Evolutionary conservation across 2,888 invertebrate species (phyloP).

Genomic region (Perizoma flavofasciatum): DNA sequence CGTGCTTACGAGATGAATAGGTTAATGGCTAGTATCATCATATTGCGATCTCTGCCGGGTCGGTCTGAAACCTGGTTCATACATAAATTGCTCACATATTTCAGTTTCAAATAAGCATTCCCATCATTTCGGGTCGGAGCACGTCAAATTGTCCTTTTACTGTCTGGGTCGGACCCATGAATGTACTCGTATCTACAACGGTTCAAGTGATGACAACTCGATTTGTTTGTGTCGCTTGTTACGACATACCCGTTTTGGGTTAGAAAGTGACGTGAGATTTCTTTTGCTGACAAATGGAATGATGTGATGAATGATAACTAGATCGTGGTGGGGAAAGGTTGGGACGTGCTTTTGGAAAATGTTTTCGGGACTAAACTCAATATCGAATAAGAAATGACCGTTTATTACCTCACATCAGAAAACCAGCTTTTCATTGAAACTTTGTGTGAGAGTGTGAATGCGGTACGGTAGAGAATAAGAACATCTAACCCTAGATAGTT

Average conservation of each 20-base stretch:
- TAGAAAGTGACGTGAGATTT: slow-evolving; percentile 39
- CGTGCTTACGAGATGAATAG: no score
- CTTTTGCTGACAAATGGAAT: slow-evolving; percentile 28
- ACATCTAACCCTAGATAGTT: no score
- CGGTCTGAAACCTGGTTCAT: background rate
- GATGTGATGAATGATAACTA: slow-evolving; percentile 27
- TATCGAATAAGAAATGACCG: no score
- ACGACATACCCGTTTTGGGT: slow-evolving; percentile 37
- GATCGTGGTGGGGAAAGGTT: slow-evolving; percentile 24
- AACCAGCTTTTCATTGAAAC: no score
- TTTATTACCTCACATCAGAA: no score
- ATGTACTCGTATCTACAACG: slow-evolving; percentile 2
- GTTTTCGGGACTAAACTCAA: background rate
- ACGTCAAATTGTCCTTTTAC: slow-evolving; percentile 21
- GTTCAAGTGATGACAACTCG: slow-evolving; percentile 27
- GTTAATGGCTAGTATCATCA: no score
- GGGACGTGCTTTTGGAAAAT: background rate
- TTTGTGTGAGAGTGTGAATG: no score
- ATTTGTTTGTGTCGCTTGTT: slow-evolving; percentile 44
- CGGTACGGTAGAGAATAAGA: no score
- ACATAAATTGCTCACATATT: slow-evolving; percentile 13
- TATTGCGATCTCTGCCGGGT: no score
- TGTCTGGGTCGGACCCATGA: slow-evolving; percentile 11
- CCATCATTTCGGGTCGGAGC: slow-evolving; percentile 23
- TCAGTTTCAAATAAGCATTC: slow-evolving; percentile 14